A percentile compares a stretch with the other conserved stretches of the same genome.
Conservation (phyloP, 2,888 invertebrate species). For the Mesodorylaimus sp. region DNA sequence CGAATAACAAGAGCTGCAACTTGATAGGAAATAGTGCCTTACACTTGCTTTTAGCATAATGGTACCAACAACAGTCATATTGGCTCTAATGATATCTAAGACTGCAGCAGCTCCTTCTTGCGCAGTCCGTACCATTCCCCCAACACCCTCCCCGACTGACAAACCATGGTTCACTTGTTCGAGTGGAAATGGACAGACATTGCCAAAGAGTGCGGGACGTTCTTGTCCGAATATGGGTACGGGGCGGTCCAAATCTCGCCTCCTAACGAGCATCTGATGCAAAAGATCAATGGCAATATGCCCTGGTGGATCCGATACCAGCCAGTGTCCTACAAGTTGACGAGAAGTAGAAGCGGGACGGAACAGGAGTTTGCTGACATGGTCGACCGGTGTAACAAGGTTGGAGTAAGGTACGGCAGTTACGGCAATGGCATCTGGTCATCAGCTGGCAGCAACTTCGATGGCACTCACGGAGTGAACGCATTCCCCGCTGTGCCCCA, state of each 20-base stretch:
- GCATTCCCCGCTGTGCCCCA: conserved; percentile 34
- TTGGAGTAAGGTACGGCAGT: conserved; percentile 47
- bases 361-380: conserved; percentile 52
- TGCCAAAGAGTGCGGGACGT: conserved; percentile 56
- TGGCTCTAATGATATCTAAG: too few relatives aligned
- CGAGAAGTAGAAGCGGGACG: conserved; percentile 59
- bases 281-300: conserved; percentile 19
- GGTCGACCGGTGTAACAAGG: conserved; percentile 57
- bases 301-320: conserved; percentile 78
- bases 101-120: too few relatives aligned
- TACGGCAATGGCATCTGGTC: too few relatives aligned
- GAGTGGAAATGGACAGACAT: conserved; percentile 68
- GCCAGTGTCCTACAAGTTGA: conserved; percentile 57
- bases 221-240: conserved; percentile 52
- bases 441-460: conserved; percentile 41
- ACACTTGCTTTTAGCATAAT: too few relatives aligned
- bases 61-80: too few relatives aligned
- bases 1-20: too few relatives aligned
- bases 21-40: too few relatives aligned
- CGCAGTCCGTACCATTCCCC: too few relatives aligned
- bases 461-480: conserved; percentile 22
- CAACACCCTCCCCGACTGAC: conserved; percentile 11
- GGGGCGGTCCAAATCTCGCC: conserved; percentile 45
- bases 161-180: conserved; percentile 38
- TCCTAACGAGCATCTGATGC: conserved; percentile 26